Evolutionary conservation across 2,113 vertebrate species (phyloP).

Genomic region (Furnarius figulus): DNA sequence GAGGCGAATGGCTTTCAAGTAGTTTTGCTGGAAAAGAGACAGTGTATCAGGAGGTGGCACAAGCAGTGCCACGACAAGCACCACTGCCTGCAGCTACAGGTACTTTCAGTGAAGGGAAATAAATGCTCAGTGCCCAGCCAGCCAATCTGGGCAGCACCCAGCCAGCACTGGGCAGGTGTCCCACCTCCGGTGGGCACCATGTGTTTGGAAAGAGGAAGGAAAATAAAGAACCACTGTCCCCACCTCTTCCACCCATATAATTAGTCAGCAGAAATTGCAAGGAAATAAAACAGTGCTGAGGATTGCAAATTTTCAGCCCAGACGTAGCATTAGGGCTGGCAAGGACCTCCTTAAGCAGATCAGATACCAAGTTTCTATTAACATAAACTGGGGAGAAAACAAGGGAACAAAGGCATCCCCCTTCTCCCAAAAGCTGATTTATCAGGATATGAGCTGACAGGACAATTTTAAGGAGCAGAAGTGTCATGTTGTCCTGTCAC

Average conservation of each 20-base stretch:
- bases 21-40: conserved; percentile 68
- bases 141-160: background rate
- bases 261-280: background rate
- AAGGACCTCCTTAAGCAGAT: background rate
- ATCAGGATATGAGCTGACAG: background rate
- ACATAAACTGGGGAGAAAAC: background rate
- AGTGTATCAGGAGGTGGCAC: accelerated
- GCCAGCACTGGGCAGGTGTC: background rate
- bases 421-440: background rate
- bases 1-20: conserved; percentile 74
- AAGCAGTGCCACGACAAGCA: background rate
- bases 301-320: background rate
- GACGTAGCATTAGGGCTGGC: accelerated
- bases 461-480: background rate
- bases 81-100: background rate
- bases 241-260: background rate
- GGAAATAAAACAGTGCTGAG: background rate
- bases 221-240: background rate
- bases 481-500: too few relatives aligned
- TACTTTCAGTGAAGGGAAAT: background rate
- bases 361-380: background rate
- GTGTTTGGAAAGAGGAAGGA: background rate
- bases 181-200: accelerated
- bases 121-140: too few relatives aligned
- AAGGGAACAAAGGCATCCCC: background rate